Base-by-base conservation (phyloP, 2,888 invertebrate genomes). In the Sipunculus nudus region DNA sequence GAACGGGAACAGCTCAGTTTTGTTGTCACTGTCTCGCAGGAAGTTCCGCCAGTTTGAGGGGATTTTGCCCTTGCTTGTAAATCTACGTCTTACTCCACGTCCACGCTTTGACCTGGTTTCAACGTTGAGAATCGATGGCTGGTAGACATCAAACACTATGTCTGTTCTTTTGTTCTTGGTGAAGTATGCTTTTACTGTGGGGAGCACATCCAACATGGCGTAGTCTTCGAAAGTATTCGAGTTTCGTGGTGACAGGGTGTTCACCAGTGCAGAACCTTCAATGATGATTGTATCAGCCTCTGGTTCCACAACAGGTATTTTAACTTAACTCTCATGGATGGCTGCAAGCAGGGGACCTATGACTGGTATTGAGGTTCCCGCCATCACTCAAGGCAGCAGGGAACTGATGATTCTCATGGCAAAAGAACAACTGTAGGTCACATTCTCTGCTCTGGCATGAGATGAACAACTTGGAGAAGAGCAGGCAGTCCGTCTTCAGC, bases 1-100 rank as follows among this genome's bases (percentile, higher is more conserved):
- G 39, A 65, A 65, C 26, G 43, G 29, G 31, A 64, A 71, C 29
- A 64, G 53, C 49, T 65, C 66, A 16, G 62, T 55, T 50, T 65
- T 67, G 39, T 68, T 67, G 38, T 52, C 50, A 38, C 43, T 45
- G 16, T 48, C 55, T 13, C 64, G 28, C 16, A 68, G 40, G 32
- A 67, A 66, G 5, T 16, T 49, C 10, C 43, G 31, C 60, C 70
- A 70, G 45, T 67, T 65, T 26, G 31, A 19, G 38, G 67, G 65
- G 29, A 59, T 49, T 49, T 54, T 61, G 3, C 39, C 49, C 23
- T 47, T 53, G 4, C 28, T 61, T 49, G 59, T 49, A 4, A 69
- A 63, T 26, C 56, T 48, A 29, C 60, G 23, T 55, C 62, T 48
- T 1, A 47, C 29, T 10, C 63, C 67, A 31, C 26, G 21, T 3